These are phyloP conservation scores for Haliaeetus leucogaster DNA, from an alignment of 2,113 vertebrate species.

Conservation along the genomic window DNA sequence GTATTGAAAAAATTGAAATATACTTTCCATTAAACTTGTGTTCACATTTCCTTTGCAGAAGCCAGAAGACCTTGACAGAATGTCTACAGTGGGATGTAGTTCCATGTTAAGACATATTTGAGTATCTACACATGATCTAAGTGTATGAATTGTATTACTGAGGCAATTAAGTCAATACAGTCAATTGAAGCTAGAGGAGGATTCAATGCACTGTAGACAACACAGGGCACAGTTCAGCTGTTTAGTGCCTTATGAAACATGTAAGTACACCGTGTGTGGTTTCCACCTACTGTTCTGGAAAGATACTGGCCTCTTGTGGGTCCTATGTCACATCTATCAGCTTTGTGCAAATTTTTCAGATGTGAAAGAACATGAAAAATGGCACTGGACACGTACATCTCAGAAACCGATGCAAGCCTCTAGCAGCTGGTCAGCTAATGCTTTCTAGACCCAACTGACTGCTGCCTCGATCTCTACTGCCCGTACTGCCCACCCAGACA, in stretches of 20 bases:
- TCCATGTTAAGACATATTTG: neutral
- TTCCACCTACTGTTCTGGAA: neutral
- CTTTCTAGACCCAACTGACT: neutral
- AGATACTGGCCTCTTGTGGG: neutral
- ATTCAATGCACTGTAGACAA: neutral
- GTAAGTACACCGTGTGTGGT: neutral
- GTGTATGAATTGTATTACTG: neutral
- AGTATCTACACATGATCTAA: neutral
- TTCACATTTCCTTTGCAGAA: neutral
- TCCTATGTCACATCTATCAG: neutral
- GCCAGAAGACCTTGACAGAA: neutral
- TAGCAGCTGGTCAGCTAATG: neutral
- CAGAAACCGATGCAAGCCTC: neutral
- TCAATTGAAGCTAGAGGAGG: neutral
- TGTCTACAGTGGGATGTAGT: neutral
- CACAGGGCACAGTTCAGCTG: neutral
- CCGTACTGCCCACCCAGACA: neutral
- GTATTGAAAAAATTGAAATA: neutral
- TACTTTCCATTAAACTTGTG: neutral
- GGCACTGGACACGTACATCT: neutral
- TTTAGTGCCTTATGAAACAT: neutral
- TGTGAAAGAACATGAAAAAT: neutral
- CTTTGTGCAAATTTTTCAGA: neutral
- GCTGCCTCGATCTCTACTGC: too few relatives aligned
- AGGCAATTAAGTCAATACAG: neutral